Conservation (phyloP, 1,140 invertebrate genomes). For the Lepidurus arcticus region DNA sequence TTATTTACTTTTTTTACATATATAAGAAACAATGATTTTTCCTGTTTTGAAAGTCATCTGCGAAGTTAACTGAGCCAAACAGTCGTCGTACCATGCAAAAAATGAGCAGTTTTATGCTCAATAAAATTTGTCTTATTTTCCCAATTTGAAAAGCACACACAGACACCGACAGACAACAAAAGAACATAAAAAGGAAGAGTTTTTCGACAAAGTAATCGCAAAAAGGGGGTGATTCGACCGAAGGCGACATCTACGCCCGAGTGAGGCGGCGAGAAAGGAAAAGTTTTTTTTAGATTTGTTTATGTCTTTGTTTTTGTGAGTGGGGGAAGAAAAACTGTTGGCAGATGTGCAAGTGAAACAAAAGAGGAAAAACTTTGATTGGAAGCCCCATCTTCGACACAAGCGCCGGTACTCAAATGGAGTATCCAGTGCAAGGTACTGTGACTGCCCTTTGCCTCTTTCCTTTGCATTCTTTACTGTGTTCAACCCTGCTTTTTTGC, state of each 20-base stretch:
- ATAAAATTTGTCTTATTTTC: slow-evolving; percentile 1
- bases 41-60: neutral
- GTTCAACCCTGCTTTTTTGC: neutral
- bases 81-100: neutral
- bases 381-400: neutral
- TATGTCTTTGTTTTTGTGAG: too few species aligned
- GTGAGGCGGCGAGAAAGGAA: too few species aligned
- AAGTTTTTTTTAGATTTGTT: too few species aligned
- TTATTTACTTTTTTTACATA: neutral
- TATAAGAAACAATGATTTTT: neutral
- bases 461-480: slow-evolving; percentile 4
- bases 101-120: slow-evolving; percentile 19
- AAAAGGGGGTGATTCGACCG: too few species aligned
- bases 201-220: too few species aligned
- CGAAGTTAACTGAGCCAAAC: neutral
- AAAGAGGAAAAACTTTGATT: neutral
- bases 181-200: too few species aligned
- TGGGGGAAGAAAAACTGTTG: too few species aligned
- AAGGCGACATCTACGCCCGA: too few species aligned
- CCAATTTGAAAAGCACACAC: neutral
- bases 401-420: slow-evolving; percentile 10
- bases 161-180: too few species aligned
- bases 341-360: neutral
- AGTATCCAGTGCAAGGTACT: slow-evolving; percentile 15
- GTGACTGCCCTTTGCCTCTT: slow-evolving; percentile 17